phyloP scores from a whole-genome alignment of 2,113 vertebrate species.

The Trachemys scripta region DNA sequence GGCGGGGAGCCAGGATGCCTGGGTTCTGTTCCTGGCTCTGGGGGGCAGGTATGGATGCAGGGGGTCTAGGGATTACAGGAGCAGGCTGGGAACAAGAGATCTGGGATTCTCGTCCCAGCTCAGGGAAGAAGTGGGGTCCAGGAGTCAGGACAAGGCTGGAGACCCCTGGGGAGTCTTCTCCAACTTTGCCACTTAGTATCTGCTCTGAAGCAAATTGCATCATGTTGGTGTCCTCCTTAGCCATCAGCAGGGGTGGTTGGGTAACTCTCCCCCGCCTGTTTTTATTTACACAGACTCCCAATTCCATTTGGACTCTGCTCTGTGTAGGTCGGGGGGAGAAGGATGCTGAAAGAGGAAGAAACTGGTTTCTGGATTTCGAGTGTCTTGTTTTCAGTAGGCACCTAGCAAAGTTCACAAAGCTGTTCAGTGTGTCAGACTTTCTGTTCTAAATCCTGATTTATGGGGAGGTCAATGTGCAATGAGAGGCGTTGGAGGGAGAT shows the following conservation, averaged over 20 bases:
- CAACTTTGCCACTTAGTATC: not conserved
- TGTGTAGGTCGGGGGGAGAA: not conserved
- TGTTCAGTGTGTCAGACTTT: not conserved
- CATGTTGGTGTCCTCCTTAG: not conserved
- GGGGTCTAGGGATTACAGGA: not conserved
- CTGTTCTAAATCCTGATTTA: not conserved
- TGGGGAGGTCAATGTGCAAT: not conserved
- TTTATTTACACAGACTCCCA: not conserved
- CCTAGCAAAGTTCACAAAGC: not conserved
- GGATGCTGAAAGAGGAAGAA: not conserved
- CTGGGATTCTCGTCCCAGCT: not conserved
- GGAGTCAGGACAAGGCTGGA: too few relatives aligned
- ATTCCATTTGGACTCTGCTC: not conserved
- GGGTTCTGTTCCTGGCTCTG: not conserved
- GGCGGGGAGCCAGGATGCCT: not conserved
- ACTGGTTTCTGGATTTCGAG: not conserved
- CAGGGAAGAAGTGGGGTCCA: not conserved
- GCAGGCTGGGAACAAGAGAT: not conserved
- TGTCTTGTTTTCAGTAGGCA: not conserved
- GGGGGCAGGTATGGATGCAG: accelerated
- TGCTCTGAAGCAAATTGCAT: not conserved
- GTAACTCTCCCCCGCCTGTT: not conserved
- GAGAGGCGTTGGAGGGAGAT: not conserved
- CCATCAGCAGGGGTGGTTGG: not conserved
- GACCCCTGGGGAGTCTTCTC: not conserved